A percentile compares a stretch with the other conserved stretches of the same genome.
Evolutionary conservation across 2,113 vertebrate species (phyloP).

Genomic region (Aptenodytes patagonicus): DNA sequence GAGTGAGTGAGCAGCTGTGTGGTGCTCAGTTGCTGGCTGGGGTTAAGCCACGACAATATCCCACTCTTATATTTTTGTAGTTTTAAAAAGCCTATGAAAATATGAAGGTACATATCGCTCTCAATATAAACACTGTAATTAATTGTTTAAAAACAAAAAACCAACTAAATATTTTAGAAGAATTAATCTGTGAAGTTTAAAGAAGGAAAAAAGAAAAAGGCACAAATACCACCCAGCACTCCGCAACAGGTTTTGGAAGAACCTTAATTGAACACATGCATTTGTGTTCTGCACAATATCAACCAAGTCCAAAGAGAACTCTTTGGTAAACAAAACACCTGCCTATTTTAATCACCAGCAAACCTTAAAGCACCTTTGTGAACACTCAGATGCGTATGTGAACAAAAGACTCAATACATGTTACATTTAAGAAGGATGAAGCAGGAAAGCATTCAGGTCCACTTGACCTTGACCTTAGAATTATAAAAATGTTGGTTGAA

Average conservation of each 20-base stretch:
- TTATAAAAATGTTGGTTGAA: slow-evolving; percentile 12
- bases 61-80: neutral
- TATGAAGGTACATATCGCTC: neutral
- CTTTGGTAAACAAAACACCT: neutral
- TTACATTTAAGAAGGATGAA: neutral
- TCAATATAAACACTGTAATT: neutral
- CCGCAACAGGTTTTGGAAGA: neutral
- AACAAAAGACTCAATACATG: neutral
- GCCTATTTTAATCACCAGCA: neutral
- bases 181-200: neutral
- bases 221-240: neutral
- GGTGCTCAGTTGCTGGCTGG: no score
- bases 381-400: neutral
- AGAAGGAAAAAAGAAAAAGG: neutral
- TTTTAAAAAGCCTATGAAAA: neutral
- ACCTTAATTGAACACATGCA: neutral
- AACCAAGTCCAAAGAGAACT: neutral
- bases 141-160: neutral
- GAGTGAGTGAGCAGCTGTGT: no score
- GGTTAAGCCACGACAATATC: no score
- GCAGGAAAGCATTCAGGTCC: slow-evolving; percentile 3
- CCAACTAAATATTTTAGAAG: neutral
- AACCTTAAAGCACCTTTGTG: neutral
- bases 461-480: neutral
- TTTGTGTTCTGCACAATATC: neutral